Base-by-base conservation (phyloP, 2,888 invertebrate species). In the Drosophila subsilvestris region DNA sequence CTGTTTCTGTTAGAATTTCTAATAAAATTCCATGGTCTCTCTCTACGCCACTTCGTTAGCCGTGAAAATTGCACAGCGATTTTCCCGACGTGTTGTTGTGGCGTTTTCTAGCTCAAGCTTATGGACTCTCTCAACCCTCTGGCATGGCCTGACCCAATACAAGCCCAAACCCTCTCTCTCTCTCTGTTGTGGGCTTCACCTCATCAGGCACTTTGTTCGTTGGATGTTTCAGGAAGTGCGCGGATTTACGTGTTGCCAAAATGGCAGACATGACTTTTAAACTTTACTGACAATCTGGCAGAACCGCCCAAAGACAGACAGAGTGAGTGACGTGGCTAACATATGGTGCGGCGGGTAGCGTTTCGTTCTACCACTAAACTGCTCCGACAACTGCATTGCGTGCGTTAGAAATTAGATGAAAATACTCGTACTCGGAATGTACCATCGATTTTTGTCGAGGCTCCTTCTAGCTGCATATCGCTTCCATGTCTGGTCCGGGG, bases 371-470 rank as follows among this genome's bases (percentile, higher is more conserved):
- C 32, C 32, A 32, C 32, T 32, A 32, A 32, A 32, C 32, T 12
- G 25, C 12, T 5, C 12, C 12, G 12, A 32, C 51, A 71, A 66
- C 20, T 85, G 82, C 74, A 85, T 85, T 70, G 83, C 81, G 81
- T 81, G 81, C 65, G 61, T 63, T 74, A 32, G 82, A 75, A 68
- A 71, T 75, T 76, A 58, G 43, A 73, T 73, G 58, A 12, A 48
- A 83, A 68, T 80, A 37, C 10, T 58, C 58, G 58, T n/a, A n/a
- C n/a, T n/a, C n/a, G n/a, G n/a, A 8, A 20, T 12, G 43, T 20
- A 5, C 12, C 68, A 81, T 81, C 74, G 80, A 81, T 81, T 85
- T 85, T 82, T 54, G 32, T 25, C 68, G 50, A 29, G 27, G 32
- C 32, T 10, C 22, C 42, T 56, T 67, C 56, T 25, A 0, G 0